Conservation (phyloP, 2,113 vertebrate species). For the Lycocorax pyrrhopterus region DNA sequence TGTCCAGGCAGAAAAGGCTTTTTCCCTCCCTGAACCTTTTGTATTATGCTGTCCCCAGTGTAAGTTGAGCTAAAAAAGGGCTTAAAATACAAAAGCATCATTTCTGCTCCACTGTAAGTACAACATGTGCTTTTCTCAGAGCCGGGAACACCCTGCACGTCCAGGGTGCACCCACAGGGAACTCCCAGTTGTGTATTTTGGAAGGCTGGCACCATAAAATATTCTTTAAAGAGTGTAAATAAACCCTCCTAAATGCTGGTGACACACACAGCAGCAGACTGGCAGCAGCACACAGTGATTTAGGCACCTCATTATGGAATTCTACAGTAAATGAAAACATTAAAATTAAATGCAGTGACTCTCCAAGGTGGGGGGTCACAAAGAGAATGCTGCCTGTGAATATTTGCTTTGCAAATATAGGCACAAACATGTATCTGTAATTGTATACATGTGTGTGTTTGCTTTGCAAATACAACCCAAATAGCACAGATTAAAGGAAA, state of each 20-base stretch:
- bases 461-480: not conserved
- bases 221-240: not conserved
- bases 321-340: not conserved
- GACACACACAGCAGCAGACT: not conserved
- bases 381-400: not conserved
- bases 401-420: not conserved
- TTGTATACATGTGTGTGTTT: not conserved
- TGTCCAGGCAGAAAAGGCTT: not conserved
- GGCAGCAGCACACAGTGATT: fast-evolving
- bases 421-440: not conserved
- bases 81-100: not conserved
- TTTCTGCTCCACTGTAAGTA: not conserved
- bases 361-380: not conserved
- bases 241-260: not conserved
- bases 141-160: not conserved
- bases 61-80: not conserved
- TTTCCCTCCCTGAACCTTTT: fast-evolving
- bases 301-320: not conserved
- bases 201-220: not conserved
- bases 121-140: fast-evolving
- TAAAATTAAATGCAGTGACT: not conserved
- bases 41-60: not conserved
- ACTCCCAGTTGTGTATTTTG: not conserved
- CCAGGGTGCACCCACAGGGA: not conserved
- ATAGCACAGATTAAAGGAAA: not conserved